Base-by-base conservation (phyloP, 2,888 invertebrate species). In the Atherix ibis region DNA sequence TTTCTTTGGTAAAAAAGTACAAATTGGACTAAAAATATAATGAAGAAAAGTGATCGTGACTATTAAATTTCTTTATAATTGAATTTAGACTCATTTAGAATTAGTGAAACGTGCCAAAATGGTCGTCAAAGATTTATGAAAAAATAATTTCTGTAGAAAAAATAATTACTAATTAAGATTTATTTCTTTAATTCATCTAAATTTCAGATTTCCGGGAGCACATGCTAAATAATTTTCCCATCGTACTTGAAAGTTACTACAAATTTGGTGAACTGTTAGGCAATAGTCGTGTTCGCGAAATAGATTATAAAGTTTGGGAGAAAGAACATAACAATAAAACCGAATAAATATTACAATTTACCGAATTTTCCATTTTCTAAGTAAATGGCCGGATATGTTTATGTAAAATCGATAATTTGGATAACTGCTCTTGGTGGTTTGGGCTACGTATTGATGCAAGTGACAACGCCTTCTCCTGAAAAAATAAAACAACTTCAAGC, bases 171-270 rank as follows among this genome's bases (percentile, higher is more conserved):
- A n/a, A n/a, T n/a, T n/a, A n/a, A n/a, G n/a, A n/a, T n/a, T n/a
- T n/a, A n/a, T n/a, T n/a, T n/a, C n/a, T n/a, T n/a, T n/a, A n/a
- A n/a, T n/a, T n/a, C n/a, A n/a, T n/a, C n/a, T n/a, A n/a, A 36
- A 40, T 65, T 66, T 19, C 62, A 83, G 83, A 76, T 59, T 76
- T 74, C 49, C 73, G 83, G 41, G 63, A 69, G 46, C 75, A 74
- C 51, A 68, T 78, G 57, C 63, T 66, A 56, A 65, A 73, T 36
- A 73, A 78, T 43, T 75, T 64, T 53, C 76, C 77, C 32, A 65
- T 59, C 48, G 51, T 74, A 19, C 60, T 84, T 41, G 72, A 81
- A 44, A 63, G 67, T 31, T 84, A 75, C 56, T 84, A 84, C 54
- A 59, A 60, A 45, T 47, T 78, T 18, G 79, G 79, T 35, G 81